Conservation (phyloP, 92 coral and sea anemone genomes). For the Heliopora coerulea region DNA sequence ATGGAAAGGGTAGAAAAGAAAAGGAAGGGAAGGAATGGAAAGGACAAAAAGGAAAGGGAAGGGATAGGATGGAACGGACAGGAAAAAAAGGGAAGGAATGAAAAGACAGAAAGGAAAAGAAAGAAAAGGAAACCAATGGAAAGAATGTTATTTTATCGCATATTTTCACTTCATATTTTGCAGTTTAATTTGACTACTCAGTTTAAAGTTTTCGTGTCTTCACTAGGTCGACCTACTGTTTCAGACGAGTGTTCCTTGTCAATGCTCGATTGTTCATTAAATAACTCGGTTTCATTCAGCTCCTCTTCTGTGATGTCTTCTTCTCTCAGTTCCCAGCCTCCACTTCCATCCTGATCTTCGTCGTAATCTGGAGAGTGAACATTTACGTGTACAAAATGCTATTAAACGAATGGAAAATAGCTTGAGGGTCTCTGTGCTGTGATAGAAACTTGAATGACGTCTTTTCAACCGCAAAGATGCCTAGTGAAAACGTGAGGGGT, state of each 20-base stretch:
- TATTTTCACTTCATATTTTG: no score
- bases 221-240: not conserved
- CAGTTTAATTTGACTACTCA: no score
- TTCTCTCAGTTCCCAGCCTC: slow-evolving; percentile 80
- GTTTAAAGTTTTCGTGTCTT: not conserved
- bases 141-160: no score
- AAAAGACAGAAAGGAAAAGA: not conserved
- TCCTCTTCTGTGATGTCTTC: slow-evolving; percentile 70
- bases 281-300: slow-evolving; percentile 41
- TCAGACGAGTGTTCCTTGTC: not conserved
- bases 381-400: no score
- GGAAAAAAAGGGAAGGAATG: not conserved
- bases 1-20: not conserved
- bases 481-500: no score
- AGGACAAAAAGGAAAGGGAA: not conserved
- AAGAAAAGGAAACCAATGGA: not conserved
- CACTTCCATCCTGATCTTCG: slow-evolving; percentile 15
- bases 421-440: no score
- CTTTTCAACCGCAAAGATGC: no score
- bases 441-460: no score
- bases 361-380: not conserved
- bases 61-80: not conserved
- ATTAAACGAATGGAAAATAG: no score
- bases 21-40: not conserved
- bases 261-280: no score